These are phyloP conservation scores for Tetragonula carbonaria DNA, from an alignment of 2,888 invertebrate genomes.

Conservation along the genomic window DNA sequence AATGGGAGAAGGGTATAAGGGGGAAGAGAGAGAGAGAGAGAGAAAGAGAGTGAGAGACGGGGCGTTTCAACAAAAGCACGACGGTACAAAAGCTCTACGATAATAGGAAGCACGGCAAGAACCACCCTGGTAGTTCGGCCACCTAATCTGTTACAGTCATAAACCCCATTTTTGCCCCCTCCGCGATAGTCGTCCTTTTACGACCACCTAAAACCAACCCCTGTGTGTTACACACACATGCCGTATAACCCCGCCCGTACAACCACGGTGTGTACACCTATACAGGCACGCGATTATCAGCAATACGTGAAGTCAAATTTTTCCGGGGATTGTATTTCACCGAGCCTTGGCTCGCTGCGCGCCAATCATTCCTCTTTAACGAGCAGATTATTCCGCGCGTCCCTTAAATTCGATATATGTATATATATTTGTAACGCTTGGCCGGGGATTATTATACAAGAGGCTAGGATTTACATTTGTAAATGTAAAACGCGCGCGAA, in stretches of 20 bases:
- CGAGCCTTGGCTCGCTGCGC: neutral
- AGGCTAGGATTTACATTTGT: neutral
- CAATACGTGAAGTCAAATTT: slow-evolving; percentile 42
- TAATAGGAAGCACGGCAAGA: slow-evolving; percentile 73
- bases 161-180: slow-evolving; percentile 81
- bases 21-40: slow-evolving; percentile 8
- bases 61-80: slow-evolving; percentile 69
- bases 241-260: neutral
- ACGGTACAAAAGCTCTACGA: slow-evolving; percentile 71
- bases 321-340: slow-evolving; percentile 52
- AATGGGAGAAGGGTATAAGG: too few relatives aligned
- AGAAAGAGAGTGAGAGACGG: slow-evolving; percentile 28
- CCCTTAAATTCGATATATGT: neutral
- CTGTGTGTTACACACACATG: slow-evolving; percentile 12
- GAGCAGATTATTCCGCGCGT: slow-evolving; percentile 22
- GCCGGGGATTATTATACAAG: neutral
- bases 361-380: slow-evolving; percentile 38
- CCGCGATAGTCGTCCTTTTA: slow-evolving; percentile 61
- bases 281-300: slow-evolving; percentile 13
- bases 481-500: neutral
- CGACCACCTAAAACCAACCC: slow-evolving; percentile 60
- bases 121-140: slow-evolving; percentile 74
- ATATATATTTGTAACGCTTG: neutral
- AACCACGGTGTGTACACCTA: neutral
- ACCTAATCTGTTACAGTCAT: slow-evolving; percentile 83